phyloP scores from a whole-genome alignment of 2,888 invertebrate species.

The Seira sanloemensis region DNA sequence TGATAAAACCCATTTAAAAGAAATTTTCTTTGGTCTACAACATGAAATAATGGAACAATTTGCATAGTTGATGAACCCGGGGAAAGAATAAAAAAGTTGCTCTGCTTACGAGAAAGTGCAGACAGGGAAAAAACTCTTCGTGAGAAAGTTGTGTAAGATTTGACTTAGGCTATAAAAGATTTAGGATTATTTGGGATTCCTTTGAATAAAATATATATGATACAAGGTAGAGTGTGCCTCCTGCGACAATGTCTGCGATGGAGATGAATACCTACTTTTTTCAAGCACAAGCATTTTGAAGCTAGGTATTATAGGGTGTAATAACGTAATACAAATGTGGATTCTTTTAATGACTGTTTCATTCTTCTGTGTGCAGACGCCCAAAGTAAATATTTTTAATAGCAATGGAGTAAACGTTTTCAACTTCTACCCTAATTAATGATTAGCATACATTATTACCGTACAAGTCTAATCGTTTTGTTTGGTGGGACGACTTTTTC shows the following conservation, averaged over 20 bases:
- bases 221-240: not conserved
- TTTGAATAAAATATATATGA: not conserved
- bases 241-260: too few relatives aligned
- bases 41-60: conserved; percentile 64
- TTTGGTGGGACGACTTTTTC: not conserved
- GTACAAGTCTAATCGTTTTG: not conserved
- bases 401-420: not conserved
- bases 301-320: too few relatives aligned
- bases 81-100: not conserved
- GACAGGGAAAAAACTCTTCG: conserved; percentile 1
- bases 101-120: conserved; percentile 19
- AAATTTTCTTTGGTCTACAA: conserved; percentile 47
- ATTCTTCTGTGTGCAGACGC: too few relatives aligned
- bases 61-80: conserved; percentile 62
- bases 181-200: not conserved
- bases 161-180: conserved; percentile 9
- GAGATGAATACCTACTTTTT: not conserved
- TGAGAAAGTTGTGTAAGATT: not conserved
- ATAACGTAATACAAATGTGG: conserved; percentile 14
- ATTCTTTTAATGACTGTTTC: conserved; percentile 6
- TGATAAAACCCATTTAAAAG: conserved; percentile 59
- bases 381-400: too few relatives aligned
- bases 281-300: conserved; percentile 10
- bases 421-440: not conserved
- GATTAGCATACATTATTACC: not conserved